Evolutionary conservation across 2,888 invertebrate species (phyloP), one percentile per base, ranked within the genome.

Genomic region (Platycnemis pennipes): DNA sequence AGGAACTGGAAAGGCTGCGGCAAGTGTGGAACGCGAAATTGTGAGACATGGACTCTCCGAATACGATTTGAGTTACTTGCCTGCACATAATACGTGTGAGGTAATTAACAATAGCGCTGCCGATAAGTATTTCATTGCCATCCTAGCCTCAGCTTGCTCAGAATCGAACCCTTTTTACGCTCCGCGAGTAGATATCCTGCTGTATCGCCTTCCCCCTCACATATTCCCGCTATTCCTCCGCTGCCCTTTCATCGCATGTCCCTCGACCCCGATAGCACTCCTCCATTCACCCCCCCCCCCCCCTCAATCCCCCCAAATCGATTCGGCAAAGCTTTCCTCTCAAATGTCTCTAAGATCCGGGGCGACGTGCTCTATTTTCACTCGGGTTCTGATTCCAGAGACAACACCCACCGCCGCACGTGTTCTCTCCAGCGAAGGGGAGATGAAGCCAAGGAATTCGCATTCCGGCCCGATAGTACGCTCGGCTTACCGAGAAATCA

Each of bases 321-420:
- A 77, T 77, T 77, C 77, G 77, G 77, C 77, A 77, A 77, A 77
- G 77, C 77, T 77, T 77, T 77, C 37, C 77, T 77, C 77, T 77
- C 77, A 77, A 77, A 77, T 77, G 77, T 77, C 77, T 77, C 77
- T 77, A 77, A 77, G 77, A 77, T 77, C 77, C 77, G 77, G n/a
- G n/a, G 77, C 77, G 77, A 77, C 77, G 77, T 77, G 77, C 77
- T 77, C 77, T 77, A 77, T 77, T 77, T 77, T 77, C 77, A 77
- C 77, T 77, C 77, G 77, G 77, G 37, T 77, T 77, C 77, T 77
- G 77, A 77, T 77, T 77, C 77, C 31, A 77, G 77, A 37, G 77
- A 77, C 31, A 77, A 77, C 77, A 77, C 77, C 31, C 37, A 37
- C 77, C 77, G 77, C 77, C 63, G 77, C 77, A 37, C 77, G 77